Evolutionary conservation across 2,888 invertebrate genomes (phyloP).

Genomic region (Gisinianus flammeolus): DNA sequence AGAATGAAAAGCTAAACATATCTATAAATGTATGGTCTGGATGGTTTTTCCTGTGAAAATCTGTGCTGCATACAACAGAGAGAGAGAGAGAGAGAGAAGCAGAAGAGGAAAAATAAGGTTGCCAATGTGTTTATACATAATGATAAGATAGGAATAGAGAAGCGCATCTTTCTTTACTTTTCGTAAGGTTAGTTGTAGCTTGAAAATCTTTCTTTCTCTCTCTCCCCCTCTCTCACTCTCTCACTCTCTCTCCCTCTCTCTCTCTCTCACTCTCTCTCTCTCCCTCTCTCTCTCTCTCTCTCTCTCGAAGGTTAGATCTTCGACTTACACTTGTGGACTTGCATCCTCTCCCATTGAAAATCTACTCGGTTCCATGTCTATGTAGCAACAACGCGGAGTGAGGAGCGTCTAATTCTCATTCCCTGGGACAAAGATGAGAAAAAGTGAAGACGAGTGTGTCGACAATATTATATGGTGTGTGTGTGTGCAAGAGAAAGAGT

Average conservation of each 20-base stretch:
- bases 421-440: constrained; percentile 4
- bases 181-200: no score
- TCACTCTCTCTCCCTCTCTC: not conserved
- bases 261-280: not conserved
- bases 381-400: not conserved
- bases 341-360: not conserved
- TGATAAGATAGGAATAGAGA: not conserved
- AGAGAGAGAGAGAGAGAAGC: no score
- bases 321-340: not conserved
- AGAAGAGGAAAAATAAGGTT: not conserved
- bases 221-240: not conserved
- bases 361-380: not conserved
- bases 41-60: no score
- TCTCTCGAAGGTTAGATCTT: not conserved
- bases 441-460: not conserved
- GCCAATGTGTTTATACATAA: not conserved
- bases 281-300: not conserved
- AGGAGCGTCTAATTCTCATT: not conserved
- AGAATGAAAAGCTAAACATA: no score
- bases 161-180: not conserved
- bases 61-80: no score
- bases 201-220: not conserved
- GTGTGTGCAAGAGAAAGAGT: not conserved
- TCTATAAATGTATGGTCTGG: no score
- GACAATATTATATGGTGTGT: not conserved